phyloP scores from a whole-genome alignment of 2,113 vertebrate species.

The Gambusia affinis region DNA sequence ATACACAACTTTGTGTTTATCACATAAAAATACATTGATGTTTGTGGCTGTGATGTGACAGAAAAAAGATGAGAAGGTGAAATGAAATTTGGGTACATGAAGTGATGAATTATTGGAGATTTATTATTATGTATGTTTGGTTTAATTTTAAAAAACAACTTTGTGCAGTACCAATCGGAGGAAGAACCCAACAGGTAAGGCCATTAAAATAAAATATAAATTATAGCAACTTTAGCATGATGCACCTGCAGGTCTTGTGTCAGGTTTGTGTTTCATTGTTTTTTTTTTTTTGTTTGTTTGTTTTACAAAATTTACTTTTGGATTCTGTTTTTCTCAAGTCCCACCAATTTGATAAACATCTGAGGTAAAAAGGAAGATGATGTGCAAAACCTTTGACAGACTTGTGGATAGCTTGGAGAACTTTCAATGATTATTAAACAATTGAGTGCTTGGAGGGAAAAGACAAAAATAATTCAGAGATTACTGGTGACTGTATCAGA shows the following conservation, averaged over 20 bases:
- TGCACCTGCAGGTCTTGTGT: not conserved
- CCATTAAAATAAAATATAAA: not conserved
- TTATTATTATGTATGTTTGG: too few relatives aligned
- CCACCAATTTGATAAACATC: not conserved
- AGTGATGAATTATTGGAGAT: too few relatives aligned
- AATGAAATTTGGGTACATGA: not conserved
- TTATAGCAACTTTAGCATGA: not conserved
- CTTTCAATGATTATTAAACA: not conserved
- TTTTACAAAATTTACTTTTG: not conserved
- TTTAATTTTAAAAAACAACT: too few relatives aligned
- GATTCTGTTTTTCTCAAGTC: too few relatives aligned
- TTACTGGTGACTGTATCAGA: not conserved
- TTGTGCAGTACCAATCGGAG: too few relatives aligned
- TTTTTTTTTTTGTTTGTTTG: not conserved
- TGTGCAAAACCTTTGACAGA: not conserved
- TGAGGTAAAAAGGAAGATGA: not conserved
- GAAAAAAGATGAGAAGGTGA: not conserved
- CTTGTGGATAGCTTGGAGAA: not conserved
- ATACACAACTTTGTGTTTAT: not conserved
- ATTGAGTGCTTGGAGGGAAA: not conserved
- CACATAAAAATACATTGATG: not conserved
- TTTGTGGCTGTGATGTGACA: not conserved
- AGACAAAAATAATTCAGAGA: not conserved
- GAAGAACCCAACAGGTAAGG: too few relatives aligned
- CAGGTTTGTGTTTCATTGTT: not conserved